Evolutionary conservation across 2,797 vertebrate genomes (phyloP), one percentile per base, ranked within the genome.

Genomic region (Anniella stebbinsi): DNA sequence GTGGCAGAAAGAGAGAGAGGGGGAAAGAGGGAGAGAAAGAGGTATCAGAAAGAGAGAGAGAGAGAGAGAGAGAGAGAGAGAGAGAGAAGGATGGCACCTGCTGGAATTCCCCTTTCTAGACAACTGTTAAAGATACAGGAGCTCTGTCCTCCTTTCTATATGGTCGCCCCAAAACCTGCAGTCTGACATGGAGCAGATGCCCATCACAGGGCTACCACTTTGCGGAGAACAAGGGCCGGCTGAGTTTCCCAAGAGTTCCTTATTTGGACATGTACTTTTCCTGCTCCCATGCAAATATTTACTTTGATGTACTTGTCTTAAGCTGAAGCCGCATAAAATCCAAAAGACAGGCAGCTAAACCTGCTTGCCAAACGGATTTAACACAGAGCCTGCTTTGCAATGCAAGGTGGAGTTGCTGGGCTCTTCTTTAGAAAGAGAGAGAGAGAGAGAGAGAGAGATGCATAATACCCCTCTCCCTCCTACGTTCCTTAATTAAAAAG

Each of bases 211-310:
- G 9, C 83, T 63, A 48, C 18, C 33, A n/a, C n/a, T n/a, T n/a
- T n/a, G n/a, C n/a, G n/a, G n/a, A n/a, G n/a, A n/a, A n/a, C n/a
- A n/a, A n/a, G n/a, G n/a, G n/a, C n/a, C n/a, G n/a, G n/a, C n/a
- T n/a, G n/a, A n/a, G n/a, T n/a, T 18, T 69, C 67, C 11, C 25
- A 0, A 73, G 0, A 84, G 92, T 91, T 94, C 96, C 96, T 96
- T 96, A 95, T 96, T 96, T 82, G 95, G 95, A 88, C 95, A 95
- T 93, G 92, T 88, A 89, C 23, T n/a, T 87, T 78, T 76, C 36
- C 75, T 4, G 30, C 36, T 80, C 18, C 41, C 28, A 66, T 36
- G 51, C 88, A 45, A 48, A 48, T 57, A 23, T 48, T 86, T 72
- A 70, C 51, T 80, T 78, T n/a, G 84, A 86, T 38, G 66, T 63